phyloP scores from a whole-genome alignment of 1,140 invertebrate species.

The Holcopasites calliopsidis region DNA sequence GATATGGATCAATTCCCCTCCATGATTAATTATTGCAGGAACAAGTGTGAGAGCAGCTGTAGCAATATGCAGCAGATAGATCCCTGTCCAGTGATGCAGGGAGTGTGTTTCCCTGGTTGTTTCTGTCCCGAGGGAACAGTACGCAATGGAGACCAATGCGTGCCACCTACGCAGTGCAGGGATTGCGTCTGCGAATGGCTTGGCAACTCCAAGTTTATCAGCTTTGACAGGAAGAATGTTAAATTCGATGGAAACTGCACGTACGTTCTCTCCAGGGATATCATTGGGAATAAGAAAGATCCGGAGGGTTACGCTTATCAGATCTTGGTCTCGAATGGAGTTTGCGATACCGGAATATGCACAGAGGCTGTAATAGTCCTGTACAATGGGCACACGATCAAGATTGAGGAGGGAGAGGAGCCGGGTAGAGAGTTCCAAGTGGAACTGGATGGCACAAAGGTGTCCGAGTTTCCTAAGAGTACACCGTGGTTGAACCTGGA shows the following conservation, averaged over 20 bases:
- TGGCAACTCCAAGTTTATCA: slow-evolving; percentile 86
- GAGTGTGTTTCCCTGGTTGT: slow-evolving; percentile 89
- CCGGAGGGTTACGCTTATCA: slow-evolving; percentile 83
- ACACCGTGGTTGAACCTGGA: slow-evolving; percentile 75
- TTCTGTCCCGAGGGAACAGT: slow-evolving; percentile 90
- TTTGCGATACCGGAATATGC: slow-evolving; percentile 82
- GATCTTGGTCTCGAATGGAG: slow-evolving; percentile 83
- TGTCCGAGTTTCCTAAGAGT: slow-evolving; percentile 70
- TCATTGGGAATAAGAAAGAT: slow-evolving; percentile 64
- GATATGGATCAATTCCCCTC: too few species aligned
- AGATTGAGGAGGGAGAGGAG: slow-evolving; percentile 77
- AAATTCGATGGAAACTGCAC: slow-evolving; percentile 89
- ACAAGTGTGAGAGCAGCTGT: slow-evolving; percentile 86
- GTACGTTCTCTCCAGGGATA: slow-evolving; percentile 86
- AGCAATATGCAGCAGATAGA: slow-evolving; percentile 81
- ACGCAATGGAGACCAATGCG: slow-evolving; percentile 84
- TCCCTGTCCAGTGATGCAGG: slow-evolving; percentile 82
- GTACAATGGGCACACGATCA: slow-evolving; percentile 83
- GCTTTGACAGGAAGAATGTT: slow-evolving; percentile 87
- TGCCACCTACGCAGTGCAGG: slow-evolving; percentile 85
- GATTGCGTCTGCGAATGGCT: slow-evolving; percentile 89
- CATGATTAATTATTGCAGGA: slow-evolving; percentile 42
- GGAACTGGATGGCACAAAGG: slow-evolving; percentile 69
- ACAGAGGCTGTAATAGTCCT: slow-evolving; percentile 83
- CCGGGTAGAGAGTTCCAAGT: slow-evolving; percentile 39